Evolutionary conservation across 2,888 invertebrate genomes (phyloP).

Genomic region (Zhengitettix transpicula): DNA sequence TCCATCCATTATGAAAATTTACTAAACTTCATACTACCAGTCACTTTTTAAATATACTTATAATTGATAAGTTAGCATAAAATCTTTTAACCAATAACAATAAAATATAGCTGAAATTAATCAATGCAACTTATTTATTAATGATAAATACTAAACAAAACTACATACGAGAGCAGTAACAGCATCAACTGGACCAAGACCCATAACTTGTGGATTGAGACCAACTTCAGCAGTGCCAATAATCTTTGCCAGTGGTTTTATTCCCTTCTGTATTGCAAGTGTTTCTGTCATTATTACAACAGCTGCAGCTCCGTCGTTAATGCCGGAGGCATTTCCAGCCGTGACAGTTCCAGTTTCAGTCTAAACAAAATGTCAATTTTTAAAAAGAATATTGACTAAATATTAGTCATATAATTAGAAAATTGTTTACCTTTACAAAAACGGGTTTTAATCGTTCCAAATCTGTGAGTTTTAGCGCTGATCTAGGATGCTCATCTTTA

Average conservation of each 20-base stretch:
- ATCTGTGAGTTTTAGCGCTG: conserved; percentile 38
- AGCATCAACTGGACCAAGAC: conserved; percentile 58
- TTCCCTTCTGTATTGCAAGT: conserved; percentile 33
- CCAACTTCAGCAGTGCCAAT: conserved; percentile 63
- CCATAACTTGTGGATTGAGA: conserved; percentile 64
- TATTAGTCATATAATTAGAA: not conserved
- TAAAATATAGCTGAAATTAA: too few species aligned
- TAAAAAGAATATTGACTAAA: not conserved
- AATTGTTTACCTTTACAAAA: conserved; percentile 37
- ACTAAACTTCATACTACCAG: too few species aligned
- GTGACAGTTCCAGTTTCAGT: conserved; percentile 43
- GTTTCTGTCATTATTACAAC: conserved; percentile 51
- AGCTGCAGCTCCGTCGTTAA: conserved; percentile 83
- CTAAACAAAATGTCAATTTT: not conserved
- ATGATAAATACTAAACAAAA: not conserved
- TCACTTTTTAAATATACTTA: too few species aligned
- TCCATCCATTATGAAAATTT: too few species aligned
- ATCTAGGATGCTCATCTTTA: conserved; percentile 54
- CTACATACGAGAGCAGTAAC: conserved; percentile 44
- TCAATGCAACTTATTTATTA: too few species aligned
- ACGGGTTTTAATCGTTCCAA: conserved; percentile 45
- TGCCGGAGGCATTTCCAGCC: conserved; percentile 61
- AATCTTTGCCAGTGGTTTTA: conserved; percentile 54
- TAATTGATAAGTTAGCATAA: too few species aligned
- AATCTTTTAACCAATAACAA: too few species aligned